Evolutionary conservation across 2,888 invertebrate genomes (phyloP), one percentile per base, ranked within the genome.

Genomic region (Phragmatobia fuliginosa): DNA sequence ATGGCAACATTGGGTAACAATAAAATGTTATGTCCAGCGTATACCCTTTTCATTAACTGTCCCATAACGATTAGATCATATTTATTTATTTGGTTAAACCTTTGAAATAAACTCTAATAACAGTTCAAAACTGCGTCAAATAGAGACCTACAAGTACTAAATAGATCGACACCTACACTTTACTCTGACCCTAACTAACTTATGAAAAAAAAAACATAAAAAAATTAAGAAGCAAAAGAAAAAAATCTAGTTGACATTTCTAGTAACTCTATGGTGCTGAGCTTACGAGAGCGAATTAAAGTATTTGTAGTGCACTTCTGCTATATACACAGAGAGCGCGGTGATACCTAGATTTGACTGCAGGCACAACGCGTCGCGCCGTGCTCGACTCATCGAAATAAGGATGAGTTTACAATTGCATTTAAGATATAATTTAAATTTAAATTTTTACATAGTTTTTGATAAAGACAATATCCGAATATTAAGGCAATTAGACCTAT

Each of bases 291-390:
- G 72, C 72, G 77, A 82, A 82, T 83, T 83, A 86, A 84, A 85
- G 82, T 85, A 83, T 85, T 85, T 84, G 81, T 82, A 75, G 79
- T 81, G 73, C 72, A 73, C 80, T 78, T 66, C 74, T 69, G 69
- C 71, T 69, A 59, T 74, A 80, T 68, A 71, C 71, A 68, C 73
- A 33, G 64, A 76, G 78, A 78, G 78, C 74, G 71, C 73, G 73
- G 75, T 74, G 79, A 79, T 83, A 78, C 80, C 72, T 72, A 77
- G 79, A 79, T 81, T 72, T 78, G 76, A 78, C 78, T 79, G 75
- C 78, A 77, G 72, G 70, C 65, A 73, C 77, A 75, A 74, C 76
- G 71, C 77, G 73, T 76, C 76, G 74, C 74, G 73, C 67, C 71
- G 77, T 74, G 72, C 72, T 76, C 67, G 70, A 76, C 80, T 75